Evolutionary conservation across 2,113 vertebrate genomes (phyloP), one percentile per base, ranked within the genome.

Genomic region (Australoheros scitulus): DNA sequence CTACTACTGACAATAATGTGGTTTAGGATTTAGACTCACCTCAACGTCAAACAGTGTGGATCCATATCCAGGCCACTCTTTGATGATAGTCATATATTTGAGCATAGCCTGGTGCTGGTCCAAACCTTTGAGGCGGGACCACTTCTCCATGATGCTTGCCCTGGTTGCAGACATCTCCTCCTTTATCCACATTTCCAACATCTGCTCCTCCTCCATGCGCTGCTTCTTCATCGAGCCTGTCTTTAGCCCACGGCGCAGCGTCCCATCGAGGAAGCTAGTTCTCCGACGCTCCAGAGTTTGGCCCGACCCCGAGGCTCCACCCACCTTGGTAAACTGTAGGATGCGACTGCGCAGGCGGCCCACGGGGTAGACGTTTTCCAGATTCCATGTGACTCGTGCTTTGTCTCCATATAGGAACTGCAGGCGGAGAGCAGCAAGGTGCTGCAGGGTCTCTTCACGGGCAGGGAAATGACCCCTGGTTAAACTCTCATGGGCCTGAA

Each of bases 131-230:
- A 98, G 93, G 70, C 96, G 96, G 81, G 93, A 94, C 97, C 97
- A 98, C 88, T 98, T 98, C 91, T 98, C 97, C 22, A 95, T 75
- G 76, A 98, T 93, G 92, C 97, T 97, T 22, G 97, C 95, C 52
- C 97, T 95, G 65, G 97, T 96, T 65, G 97, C 96, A 8, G 97
- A 97, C 87, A 96, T 96, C 95, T 98, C 97, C 91, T 98, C 97
- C 89, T 97, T 97, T 34, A 98, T 95, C 96, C 97, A 98, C 97
- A 98, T 97, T 95, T 97, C 97, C 95, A 97, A 88, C 97, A 98
- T 97, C 94, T 98, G 97, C 87, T 97, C 97, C 85, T 98, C 97
- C 95, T 98, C 97, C 68, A 97, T 88, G 75, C 96, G 96, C 92
- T 98, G 97, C 92, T 98, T 98, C 94, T 97, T 97, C 88, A 97